Evolutionary conservation across 2,888 invertebrate genomes (phyloP).

Genomic region (Agriotes lineatus): DNA sequence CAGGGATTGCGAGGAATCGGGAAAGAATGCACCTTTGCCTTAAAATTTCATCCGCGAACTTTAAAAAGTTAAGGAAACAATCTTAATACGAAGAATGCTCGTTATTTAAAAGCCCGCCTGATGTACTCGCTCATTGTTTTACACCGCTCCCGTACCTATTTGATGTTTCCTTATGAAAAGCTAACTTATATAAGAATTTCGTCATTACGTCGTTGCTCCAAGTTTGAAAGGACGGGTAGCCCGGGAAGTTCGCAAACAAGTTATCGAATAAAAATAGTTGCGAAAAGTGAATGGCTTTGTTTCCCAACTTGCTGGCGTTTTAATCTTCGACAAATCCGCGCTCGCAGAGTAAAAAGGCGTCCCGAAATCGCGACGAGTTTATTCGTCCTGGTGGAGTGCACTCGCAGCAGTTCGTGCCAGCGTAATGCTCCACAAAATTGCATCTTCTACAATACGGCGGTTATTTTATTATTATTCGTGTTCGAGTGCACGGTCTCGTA

Average conservation of each 20-base stretch:
- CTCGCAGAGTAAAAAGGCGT: not conserved
- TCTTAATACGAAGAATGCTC: slow-evolving; percentile 60
- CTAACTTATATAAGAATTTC: slow-evolving; percentile 63
- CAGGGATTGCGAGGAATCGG: slow-evolving; percentile 56
- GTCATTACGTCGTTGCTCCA: slow-evolving; percentile 57
- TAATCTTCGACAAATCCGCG: not conserved
- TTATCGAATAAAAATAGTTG: slow-evolving; percentile 21
- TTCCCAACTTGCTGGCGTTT: not conserved
- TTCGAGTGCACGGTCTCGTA: slow-evolving; percentile 50
- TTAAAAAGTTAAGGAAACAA: slow-evolving; percentile 59
- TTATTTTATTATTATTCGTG: slow-evolving; percentile 44
- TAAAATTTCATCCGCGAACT: slow-evolving; percentile 60
- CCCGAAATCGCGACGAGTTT: not conserved
- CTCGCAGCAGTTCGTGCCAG: slow-evolving; percentile 9
- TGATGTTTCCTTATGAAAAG: slow-evolving; percentile 59
- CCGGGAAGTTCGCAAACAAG: slow-evolving; percentile 2
- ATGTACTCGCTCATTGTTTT: slow-evolving; percentile 56
- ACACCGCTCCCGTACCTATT: slow-evolving; percentile 55
- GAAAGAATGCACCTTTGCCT: slow-evolving; percentile 58
- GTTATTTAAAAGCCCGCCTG: slow-evolving; percentile 57
- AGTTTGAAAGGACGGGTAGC: slow-evolving; percentile 24
- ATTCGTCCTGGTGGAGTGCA: slow-evolving; percentile 12
- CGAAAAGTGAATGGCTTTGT: slow-evolving; percentile 3
- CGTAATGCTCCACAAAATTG: slow-evolving; percentile 23
- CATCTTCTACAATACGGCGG: slow-evolving; percentile 30